Conservation (phyloP, 2,113 vertebrate genomes). For the Lates calcarifer region DNA sequence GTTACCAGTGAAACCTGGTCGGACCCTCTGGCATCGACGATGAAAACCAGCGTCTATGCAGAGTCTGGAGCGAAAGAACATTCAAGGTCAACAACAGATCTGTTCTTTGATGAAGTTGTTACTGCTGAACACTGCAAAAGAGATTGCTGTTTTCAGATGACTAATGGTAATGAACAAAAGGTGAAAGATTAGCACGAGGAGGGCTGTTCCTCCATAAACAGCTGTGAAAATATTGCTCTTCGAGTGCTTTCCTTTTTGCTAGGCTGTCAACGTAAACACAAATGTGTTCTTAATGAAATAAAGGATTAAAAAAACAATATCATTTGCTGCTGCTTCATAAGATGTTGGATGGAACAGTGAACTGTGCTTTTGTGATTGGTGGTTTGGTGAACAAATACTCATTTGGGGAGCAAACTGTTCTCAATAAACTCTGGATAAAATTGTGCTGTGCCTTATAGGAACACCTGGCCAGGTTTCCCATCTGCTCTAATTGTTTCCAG, state of each 20-base stretch:
- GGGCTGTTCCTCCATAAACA: slow-evolving; percentile 23
- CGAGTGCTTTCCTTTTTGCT: slow-evolving; percentile 42
- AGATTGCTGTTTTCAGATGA: slow-evolving; percentile 54
- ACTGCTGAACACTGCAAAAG: slow-evolving; percentile 53
- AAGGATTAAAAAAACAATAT: slow-evolving; percentile 18
- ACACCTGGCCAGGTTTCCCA: slow-evolving; percentile 53
- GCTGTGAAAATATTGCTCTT: slow-evolving; percentile 66
- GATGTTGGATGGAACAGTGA: slow-evolving; percentile 14
- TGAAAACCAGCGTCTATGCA: slow-evolving; percentile 30
- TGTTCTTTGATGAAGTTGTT: slow-evolving; percentile 31
- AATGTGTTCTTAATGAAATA: slow-evolving; percentile 29
- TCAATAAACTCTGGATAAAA: slow-evolving; percentile 39
- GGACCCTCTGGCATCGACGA: slow-evolving; percentile 28
- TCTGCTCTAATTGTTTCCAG: slow-evolving; percentile 80
- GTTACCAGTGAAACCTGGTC: slow-evolving; percentile 53
- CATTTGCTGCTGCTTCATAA: slow-evolving; percentile 3
- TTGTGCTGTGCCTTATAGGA: slow-evolving; percentile 47
- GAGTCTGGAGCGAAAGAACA: slow-evolving; percentile 52
- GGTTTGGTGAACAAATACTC: slow-evolving; percentile 24
- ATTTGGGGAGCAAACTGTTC: slow-evolving; percentile 43
- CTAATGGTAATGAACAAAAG: slow-evolving; percentile 49
- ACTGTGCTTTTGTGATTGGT: slow-evolving; percentile 7
- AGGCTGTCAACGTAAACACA: slow-evolving; percentile 38
- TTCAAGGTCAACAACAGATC: slow-evolving; percentile 59
- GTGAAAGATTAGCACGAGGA: slow-evolving; percentile 44